phyloP scores from a whole-genome alignment of 2,888 invertebrate species.

The Acanthococcus lagerstroemiae region DNA sequence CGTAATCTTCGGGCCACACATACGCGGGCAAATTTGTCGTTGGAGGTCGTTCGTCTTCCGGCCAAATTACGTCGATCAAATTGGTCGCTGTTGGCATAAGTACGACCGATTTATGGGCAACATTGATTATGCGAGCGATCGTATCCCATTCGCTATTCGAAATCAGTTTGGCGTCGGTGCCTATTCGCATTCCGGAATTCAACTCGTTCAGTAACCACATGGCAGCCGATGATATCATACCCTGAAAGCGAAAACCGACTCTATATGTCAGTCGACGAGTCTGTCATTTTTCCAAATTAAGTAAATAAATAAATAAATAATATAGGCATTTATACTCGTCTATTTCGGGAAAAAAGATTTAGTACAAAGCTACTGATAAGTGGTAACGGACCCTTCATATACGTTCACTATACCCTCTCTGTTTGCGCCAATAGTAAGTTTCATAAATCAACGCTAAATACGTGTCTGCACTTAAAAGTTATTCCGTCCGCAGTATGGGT shows the following conservation, averaged over 20 bases:
- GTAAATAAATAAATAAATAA: background rate
- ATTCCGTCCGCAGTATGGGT: no score
- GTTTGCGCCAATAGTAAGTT: no score
- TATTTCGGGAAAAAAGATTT: background rate
- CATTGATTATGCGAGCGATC: conserved; percentile 33
- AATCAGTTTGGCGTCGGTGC: conserved; percentile 63
- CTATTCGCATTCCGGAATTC: conserved; percentile 50
- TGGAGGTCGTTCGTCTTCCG: conserved; percentile 49
- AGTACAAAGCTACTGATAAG: no score
- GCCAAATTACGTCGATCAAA: conserved; percentile 71
- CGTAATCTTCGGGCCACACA: conserved; percentile 23
- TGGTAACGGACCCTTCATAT: no score
- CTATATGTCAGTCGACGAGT: no score
- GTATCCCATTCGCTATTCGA: conserved; percentile 56
- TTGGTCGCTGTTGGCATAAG: conserved; percentile 53
- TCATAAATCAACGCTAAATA: no score
- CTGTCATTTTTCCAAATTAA: no score
- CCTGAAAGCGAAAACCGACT: no score
- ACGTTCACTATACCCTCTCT: no score
- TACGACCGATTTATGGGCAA: conserved; percentile 40
- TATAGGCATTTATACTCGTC: background rate
- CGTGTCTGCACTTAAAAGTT: no score
- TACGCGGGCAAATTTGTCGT: conserved; percentile 15
- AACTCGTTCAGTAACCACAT: conserved; percentile 54
- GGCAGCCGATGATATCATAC: conserved; percentile 8